A percentile compares a stretch with the other conserved stretches of the same genome.
Evolutionary conservation across 2,113 vertebrate genomes (phyloP).

Genomic region (Elgaria multicarinata): DNA sequence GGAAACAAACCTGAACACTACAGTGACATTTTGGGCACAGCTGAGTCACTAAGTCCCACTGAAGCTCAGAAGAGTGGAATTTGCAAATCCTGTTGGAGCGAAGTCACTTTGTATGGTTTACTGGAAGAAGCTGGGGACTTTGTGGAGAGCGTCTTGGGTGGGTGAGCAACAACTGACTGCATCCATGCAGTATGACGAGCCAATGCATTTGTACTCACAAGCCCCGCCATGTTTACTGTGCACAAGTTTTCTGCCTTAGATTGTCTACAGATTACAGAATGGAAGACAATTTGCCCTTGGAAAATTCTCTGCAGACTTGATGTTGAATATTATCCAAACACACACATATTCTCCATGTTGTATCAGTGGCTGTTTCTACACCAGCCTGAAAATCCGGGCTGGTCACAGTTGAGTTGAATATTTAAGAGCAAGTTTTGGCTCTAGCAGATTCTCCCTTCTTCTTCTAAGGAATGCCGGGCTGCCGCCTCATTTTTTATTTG

Average conservation of each 20-base stretch:
- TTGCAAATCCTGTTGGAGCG: neutral
- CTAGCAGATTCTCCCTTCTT: neutral
- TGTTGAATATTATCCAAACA: neutral
- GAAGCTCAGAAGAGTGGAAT: neutral
- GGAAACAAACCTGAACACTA: neutral
- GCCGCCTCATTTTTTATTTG: neutral
- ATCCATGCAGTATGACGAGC: neutral
- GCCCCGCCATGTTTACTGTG: neutral
- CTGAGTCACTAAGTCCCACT: neutral
- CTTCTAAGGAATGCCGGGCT: neutral
- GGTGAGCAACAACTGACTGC: neutral
- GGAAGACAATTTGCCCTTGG: neutral
- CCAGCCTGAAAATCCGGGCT: too few relatives aligned
- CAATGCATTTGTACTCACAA: neutral
- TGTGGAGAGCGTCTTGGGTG: neutral
- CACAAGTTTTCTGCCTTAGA: neutral
- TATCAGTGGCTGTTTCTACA: too few relatives aligned
- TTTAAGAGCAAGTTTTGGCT: neutral
- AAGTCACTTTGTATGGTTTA: neutral
- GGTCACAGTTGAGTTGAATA: too few relatives aligned
- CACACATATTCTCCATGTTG: neutral
- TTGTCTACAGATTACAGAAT: neutral
- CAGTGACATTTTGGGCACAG: neutral
- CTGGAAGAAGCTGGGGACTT: neutral
- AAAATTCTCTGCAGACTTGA: neutral